A percentile compares a stretch with the other conserved stretches of the same genome.
phyloP scores from a whole-genome alignment of 2,113 vertebrate genomes.

The Columba livia region DNA sequence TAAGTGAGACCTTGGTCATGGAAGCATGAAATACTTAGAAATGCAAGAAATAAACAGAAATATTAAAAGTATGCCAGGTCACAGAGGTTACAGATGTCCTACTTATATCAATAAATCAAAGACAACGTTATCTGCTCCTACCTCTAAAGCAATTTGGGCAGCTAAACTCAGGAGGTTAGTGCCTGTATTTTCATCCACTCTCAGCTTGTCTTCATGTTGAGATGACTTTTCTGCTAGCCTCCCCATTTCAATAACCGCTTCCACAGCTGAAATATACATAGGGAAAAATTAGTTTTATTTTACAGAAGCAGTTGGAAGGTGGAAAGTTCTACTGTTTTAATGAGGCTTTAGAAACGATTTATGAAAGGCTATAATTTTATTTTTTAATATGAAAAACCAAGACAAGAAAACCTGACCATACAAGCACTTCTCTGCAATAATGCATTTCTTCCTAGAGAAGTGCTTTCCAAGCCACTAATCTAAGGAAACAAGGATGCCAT shows the following conservation, averaged over 20 bases:
- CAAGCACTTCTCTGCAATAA: neutral
- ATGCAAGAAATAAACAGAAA: neutral
- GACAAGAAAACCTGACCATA: neutral
- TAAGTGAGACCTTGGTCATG: neutral
- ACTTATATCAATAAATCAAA: neutral
- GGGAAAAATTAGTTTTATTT: neutral
- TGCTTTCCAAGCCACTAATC: neutral
- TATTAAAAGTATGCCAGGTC: neutral
- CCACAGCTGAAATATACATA: constrained; percentile 75
- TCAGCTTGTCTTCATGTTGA: constrained; percentile 50
- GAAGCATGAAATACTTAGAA: neutral
- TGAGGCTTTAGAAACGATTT: neutral
- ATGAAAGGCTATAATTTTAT: neutral
- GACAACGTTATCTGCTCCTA: constrained; percentile 36
- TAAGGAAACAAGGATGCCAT: neutral
- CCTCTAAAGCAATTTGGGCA: constrained; percentile 90
- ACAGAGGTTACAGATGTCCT: neutral
- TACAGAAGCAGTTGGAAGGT: neutral
- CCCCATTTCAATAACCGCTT: constrained; percentile 77
- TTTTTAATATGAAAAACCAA: neutral
- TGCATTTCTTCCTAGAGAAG: neutral
- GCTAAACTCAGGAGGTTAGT: constrained; percentile 82
- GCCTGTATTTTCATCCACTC: constrained; percentile 67
- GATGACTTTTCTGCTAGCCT: constrained; percentile 56
- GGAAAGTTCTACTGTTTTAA: neutral